These are phyloP conservation scores for Neuroterus valhalla DNA, from an alignment of 1,140 invertebrate genomes.

Conservation along the genomic window DNA sequence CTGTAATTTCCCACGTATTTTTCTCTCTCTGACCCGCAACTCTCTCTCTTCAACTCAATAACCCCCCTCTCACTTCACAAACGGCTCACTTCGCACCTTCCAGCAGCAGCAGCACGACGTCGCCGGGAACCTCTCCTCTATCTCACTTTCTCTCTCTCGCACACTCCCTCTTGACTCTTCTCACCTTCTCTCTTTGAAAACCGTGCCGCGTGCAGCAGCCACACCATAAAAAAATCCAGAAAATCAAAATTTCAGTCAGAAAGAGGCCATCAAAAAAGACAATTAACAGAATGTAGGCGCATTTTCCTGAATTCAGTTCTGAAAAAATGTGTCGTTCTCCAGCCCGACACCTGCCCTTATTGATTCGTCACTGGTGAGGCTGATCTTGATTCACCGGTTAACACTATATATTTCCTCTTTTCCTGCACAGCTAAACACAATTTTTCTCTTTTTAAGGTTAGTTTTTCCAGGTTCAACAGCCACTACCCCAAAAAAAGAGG, in stretches of 20 bases:
- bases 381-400: constrained; percentile 35
- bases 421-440: constrained; percentile 17
- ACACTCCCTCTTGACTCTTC: constrained; percentile 39
- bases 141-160: constrained; percentile 36
- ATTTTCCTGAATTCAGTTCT: not conserved
- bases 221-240: constrained; percentile 2
- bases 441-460: not conserved
- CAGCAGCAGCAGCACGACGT: constrained; percentile 35
- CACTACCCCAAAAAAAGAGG: not conserved
- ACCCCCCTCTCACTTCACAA: constrained; percentile 36
- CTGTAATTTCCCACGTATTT: constrained; percentile 14
- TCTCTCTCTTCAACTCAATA: constrained; percentile 36
- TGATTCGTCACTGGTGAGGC: constrained; percentile 34
- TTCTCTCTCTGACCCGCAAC: constrained; percentile 15
- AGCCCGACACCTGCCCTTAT: constrained; percentile 36
- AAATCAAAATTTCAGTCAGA: not conserved
- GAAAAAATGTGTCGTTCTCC: not conserved
- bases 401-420: constrained; percentile 10
- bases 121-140: constrained; percentile 28
- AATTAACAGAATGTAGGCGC: not conserved
- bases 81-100: constrained; percentile 48
- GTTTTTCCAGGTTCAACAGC: not conserved
- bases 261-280: too few relatives aligned
- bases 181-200: constrained; percentile 23
- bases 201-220: constrained; percentile 36